These are phyloP conservation scores for Pollimyrus isidori DNA, from an alignment of 2,113 vertebrate genomes.

Conservation along the genomic window DNA sequence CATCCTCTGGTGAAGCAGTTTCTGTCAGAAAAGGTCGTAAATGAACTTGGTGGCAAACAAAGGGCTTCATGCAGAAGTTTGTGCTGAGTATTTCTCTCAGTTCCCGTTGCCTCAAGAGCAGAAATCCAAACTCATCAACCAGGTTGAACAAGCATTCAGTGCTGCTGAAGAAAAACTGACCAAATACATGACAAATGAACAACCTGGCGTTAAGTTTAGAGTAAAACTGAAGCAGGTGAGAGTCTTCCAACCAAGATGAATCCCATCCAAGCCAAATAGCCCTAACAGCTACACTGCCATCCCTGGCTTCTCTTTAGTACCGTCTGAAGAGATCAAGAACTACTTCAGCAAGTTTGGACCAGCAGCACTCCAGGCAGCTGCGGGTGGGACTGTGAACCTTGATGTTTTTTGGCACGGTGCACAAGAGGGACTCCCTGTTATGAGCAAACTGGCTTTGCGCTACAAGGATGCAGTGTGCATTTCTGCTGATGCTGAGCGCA, in stretches of 20 bases:
- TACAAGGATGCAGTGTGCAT: slow-evolving; percentile 15
- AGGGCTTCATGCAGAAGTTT: neutral
- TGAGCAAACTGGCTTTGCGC: neutral
- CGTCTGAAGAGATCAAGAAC: neutral
- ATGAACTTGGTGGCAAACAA: neutral
- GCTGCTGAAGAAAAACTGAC: neutral
- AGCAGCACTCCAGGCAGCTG: slow-evolving; percentile 21
- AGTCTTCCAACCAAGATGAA: neutral
- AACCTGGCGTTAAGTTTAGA: neutral
- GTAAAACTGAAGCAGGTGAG: neutral
- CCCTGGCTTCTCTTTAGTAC: slow-evolving; percentile 19
- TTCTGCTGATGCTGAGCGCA: slow-evolving; percentile 24
- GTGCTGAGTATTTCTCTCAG: neutral
- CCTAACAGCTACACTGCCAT: slow-evolving; percentile 7
- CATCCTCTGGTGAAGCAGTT: no score
- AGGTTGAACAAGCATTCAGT: neutral
- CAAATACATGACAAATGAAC: neutral
- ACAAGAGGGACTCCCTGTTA: slow-evolving; percentile 15
- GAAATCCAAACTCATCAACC: neutral
- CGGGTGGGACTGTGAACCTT: neutral
- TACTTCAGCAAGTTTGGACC: slow-evolving; percentile 23
- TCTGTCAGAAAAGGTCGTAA: no score
- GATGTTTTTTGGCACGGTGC: slow-evolving; percentile 21
- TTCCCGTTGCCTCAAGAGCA: neutral
- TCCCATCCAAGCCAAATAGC: neutral